Conservation (phyloP, 2,113 vertebrate genomes). For the Upupa epops region DNA sequence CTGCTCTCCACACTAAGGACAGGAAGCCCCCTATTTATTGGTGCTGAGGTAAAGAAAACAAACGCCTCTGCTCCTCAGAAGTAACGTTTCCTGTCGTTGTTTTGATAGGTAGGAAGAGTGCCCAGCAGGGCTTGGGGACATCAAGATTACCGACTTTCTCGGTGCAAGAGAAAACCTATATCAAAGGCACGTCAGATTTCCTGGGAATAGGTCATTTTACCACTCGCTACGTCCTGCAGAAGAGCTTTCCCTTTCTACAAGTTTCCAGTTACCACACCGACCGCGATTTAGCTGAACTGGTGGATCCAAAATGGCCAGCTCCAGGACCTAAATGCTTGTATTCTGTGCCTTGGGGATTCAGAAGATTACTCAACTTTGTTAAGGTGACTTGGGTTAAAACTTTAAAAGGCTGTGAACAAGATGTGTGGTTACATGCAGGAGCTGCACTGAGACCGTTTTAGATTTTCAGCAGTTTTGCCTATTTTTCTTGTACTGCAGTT, state of each 20-base stretch:
- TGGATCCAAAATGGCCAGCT: constrained; percentile 88
- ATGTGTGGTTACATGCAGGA: neutral
- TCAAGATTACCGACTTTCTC: constrained; percentile 88
- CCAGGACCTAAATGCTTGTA: constrained; percentile 87
- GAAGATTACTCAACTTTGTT: constrained; percentile 90
- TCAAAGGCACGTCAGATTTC: constrained; percentile 92
- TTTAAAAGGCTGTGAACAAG: neutral
- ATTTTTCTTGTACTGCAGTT: neutral
- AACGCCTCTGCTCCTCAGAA: neutral
- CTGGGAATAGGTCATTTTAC: constrained; percentile 92
- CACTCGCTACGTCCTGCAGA: constrained; percentile 86
- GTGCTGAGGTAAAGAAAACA: neutral
- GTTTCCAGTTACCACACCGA: constrained; percentile 85
- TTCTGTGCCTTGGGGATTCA: constrained; percentile 91
- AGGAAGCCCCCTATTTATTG: neutral
- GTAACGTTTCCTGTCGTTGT: neutral
- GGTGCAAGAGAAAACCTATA: constrained; percentile 88
- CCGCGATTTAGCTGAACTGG: constrained; percentile 84
- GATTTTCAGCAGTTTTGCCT: neutral
- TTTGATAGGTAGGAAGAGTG: constrained; percentile 84
- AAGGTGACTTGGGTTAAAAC: constrained; percentile 77
- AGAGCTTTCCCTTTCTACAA: constrained; percentile 74
- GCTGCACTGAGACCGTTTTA: neutral
- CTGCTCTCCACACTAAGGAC: neutral
- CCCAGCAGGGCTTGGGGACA: constrained; percentile 82